Conservation (phyloP, 2,888 invertebrate species). For the Coleophora deauratella region DNA sequence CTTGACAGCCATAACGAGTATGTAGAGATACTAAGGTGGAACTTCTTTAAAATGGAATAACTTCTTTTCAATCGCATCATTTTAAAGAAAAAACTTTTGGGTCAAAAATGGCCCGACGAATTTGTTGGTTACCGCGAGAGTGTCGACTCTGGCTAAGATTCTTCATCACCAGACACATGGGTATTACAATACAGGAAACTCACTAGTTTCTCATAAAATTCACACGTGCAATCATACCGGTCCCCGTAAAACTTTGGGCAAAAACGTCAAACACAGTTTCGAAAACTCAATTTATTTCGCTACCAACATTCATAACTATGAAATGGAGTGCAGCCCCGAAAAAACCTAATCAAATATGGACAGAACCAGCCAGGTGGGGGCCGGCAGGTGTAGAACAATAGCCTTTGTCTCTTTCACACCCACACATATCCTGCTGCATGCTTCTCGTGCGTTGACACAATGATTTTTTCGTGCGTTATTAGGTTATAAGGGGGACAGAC, state of each 20-base stretch:
- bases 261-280: constrained; percentile 14
- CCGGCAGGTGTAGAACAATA: constrained; percentile 61
- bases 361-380: constrained; percentile 55
- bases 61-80: no score
- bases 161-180: no score
- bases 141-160: no score
- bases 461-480: constrained; percentile 45
- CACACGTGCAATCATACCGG: no score
- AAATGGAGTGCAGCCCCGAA: constrained; percentile 46
- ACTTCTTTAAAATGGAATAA: no score
- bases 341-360: constrained; percentile 67
- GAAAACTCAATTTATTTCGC: constrained; percentile 27
- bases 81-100: no score
- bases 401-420: constrained; percentile 42
- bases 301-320: constrained; percentile 42
- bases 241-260: background rate
- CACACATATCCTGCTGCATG: constrained; percentile 17
- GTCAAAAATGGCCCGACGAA: no score
- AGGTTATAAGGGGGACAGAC: constrained; percentile 50
- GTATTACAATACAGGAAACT: no score
- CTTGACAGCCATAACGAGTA: no score
- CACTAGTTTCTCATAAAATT: no score
- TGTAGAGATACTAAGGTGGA: no score
- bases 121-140: no score
- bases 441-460: constrained; percentile 36